Conservation (phyloP, 2,113 vertebrate species). For the Phaethon lepturus region DNA sequence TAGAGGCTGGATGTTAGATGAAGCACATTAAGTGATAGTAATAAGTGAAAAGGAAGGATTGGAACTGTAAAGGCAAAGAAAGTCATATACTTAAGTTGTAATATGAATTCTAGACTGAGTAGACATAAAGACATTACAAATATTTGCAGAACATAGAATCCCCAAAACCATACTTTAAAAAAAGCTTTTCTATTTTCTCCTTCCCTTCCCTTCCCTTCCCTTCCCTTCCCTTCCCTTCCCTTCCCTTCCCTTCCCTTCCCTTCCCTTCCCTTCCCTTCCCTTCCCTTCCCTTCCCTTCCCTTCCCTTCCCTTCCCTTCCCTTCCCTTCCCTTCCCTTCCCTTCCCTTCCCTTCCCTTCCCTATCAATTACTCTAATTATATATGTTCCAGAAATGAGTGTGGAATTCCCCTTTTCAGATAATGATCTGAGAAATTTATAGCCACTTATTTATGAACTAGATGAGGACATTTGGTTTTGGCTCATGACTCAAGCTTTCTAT, state of each 20-base stretch:
- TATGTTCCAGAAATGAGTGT: background rate
- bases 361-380: background rate
- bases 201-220: background rate
- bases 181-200: background rate
- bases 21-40: background rate
- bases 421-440: background rate
- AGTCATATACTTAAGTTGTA: background rate
- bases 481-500: background rate
- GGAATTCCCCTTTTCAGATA: background rate
- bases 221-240: background rate
- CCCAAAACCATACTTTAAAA: background rate
- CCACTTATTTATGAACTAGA: background rate
- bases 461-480: background rate
- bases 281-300: background rate
- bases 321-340: background rate
- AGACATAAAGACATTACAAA: background rate
- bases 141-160: background rate
- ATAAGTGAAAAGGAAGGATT: background rate
- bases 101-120: background rate
- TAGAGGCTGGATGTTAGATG: background rate
- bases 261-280: background rate
- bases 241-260: background rate
- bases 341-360: background rate
- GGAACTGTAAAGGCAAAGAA: background rate
- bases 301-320: background rate